phyloP scores from a whole-genome alignment of 30 jellyfish, hydroid and myxozoan species.

The Pelagia noctiluca region DNA sequence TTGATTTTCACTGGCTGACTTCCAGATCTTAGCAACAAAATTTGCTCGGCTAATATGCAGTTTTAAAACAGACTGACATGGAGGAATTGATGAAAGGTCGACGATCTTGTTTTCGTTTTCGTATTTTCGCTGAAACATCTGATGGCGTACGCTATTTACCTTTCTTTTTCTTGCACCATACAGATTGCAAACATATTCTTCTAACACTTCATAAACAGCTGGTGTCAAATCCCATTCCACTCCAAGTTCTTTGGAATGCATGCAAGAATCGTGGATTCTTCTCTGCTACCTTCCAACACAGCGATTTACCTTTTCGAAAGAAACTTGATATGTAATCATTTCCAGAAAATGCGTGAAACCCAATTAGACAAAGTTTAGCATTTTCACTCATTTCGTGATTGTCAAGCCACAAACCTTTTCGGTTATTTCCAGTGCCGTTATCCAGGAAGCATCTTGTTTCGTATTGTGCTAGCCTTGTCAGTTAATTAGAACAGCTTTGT shows the following conservation, averaged over 20 bases:
- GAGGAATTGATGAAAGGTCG: too few relatives aligned
- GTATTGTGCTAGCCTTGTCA: neutral
- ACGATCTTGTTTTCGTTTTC: too few relatives aligned
- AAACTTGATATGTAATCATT: constrained; percentile 7
- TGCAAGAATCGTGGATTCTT: too few relatives aligned
- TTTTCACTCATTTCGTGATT: neutral
- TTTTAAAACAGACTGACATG: neutral
- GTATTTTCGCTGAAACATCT: too few relatives aligned
- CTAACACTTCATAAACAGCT: constrained; percentile 16
- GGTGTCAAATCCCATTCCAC: constrained; percentile 28
- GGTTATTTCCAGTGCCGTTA: too few relatives aligned
- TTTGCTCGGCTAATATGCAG: constrained; percentile 2
- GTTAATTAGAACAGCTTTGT: too few relatives aligned
- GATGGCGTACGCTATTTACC: too few relatives aligned
- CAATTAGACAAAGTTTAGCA: neutral
- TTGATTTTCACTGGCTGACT: too few relatives aligned
- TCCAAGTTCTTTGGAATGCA: constrained; percentile 23
- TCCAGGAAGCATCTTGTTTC: too few relatives aligned
- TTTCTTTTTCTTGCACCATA: too few relatives aligned
- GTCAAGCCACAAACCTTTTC: constrained; percentile 13
- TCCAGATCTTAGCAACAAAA: neutral
- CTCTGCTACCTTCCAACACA: too few relatives aligned
- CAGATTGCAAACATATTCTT: too few relatives aligned
- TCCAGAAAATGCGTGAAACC: constrained; percentile 13
- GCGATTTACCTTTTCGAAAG: neutral